Conservation (phyloP, 2,113 vertebrate species). For the Labeo rohita region DNA sequence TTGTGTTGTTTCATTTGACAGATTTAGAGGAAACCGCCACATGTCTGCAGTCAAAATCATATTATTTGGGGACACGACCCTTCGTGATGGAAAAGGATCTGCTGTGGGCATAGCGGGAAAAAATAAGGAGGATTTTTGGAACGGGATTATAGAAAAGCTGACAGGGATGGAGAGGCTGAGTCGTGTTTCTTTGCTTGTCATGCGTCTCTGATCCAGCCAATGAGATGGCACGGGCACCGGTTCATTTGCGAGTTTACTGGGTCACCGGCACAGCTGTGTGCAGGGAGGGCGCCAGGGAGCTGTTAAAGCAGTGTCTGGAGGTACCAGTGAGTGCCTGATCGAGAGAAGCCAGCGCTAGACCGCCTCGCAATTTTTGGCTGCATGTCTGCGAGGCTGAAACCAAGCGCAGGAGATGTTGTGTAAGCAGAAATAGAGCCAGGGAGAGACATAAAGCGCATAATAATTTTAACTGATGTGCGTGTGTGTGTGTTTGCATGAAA, state of each 20-base stretch:
- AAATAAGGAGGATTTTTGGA: slow-evolving; percentile 26
- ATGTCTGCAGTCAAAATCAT: slow-evolving; percentile 21
- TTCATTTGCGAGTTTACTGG: slow-evolving; percentile 80
- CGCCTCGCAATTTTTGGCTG: slow-evolving; percentile 73
- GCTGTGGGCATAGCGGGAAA: neutral
- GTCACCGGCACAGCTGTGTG: slow-evolving; percentile 72
- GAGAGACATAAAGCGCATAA: neutral
- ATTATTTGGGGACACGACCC: slow-evolving; percentile 12
- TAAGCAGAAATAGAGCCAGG: slow-evolving; percentile 46
- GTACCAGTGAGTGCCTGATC: slow-evolving; percentile 77
- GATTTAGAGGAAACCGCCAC: slow-evolving; percentile 14
- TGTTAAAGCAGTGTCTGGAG: slow-evolving; percentile 70
- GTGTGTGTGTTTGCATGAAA: slow-evolving; percentile 9
- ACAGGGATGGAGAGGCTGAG: slow-evolving; percentile 18
- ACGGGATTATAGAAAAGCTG: slow-evolving; percentile 30
- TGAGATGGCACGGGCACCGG: slow-evolving; percentile 63
- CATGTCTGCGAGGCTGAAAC: neutral
- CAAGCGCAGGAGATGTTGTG: neutral
- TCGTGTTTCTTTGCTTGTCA: slow-evolving; percentile 67
- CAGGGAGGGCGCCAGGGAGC: slow-evolving; percentile 72
- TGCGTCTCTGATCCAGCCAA: slow-evolving; percentile 80
- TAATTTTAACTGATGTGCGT: slow-evolving; percentile 24
- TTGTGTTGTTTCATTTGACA: slow-evolving; percentile 33
- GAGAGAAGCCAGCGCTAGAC: slow-evolving; percentile 63
- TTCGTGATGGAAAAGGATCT: slow-evolving; percentile 26